Conservation (phyloP, 2,888 invertebrate genomes). For the Leptarthrus brevirostris region DNA sequence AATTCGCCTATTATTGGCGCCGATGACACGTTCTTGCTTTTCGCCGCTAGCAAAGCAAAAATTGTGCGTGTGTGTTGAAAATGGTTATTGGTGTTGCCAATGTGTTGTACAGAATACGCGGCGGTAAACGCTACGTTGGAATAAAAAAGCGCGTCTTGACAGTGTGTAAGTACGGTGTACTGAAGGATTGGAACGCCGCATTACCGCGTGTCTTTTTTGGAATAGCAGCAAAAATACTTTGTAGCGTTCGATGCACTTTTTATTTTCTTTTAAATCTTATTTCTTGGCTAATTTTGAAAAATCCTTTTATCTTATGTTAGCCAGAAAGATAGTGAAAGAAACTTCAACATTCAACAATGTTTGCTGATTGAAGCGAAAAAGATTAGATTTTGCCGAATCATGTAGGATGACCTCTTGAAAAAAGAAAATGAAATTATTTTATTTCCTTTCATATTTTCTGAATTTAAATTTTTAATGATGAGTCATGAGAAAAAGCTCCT, state of each 20-base stretch:
- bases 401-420: background rate
- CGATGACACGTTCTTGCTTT: slow-evolving; percentile 50
- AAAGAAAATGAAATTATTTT: background rate
- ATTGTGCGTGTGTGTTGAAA: background rate
- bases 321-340: no score
- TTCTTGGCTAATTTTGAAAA: no score
- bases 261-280: no score
- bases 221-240: slow-evolving; percentile 7
- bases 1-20: slow-evolving; percentile 37
- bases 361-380: slow-evolving; percentile 12
- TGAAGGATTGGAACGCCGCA: slow-evolving; percentile 34
- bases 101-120: background rate
- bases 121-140: background rate
- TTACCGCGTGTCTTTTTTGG: slow-evolving; percentile 50
- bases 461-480: slow-evolving; percentile 13
- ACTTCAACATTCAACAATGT: no score
- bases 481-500: slow-evolving; percentile 4
- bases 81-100: background rate
- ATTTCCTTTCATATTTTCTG: no score
- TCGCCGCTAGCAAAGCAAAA: slow-evolving; percentile 30
- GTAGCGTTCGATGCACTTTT: background rate
- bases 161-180: slow-evolving; percentile 41
- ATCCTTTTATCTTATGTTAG: no score
- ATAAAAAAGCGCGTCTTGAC: background rate
- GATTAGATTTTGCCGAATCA: background rate